A percentile compares a stretch with the other conserved stretches of the same genome.
Conservation (phyloP, 2,113 vertebrate species). For the Bambusicola thoracicus region DNA sequence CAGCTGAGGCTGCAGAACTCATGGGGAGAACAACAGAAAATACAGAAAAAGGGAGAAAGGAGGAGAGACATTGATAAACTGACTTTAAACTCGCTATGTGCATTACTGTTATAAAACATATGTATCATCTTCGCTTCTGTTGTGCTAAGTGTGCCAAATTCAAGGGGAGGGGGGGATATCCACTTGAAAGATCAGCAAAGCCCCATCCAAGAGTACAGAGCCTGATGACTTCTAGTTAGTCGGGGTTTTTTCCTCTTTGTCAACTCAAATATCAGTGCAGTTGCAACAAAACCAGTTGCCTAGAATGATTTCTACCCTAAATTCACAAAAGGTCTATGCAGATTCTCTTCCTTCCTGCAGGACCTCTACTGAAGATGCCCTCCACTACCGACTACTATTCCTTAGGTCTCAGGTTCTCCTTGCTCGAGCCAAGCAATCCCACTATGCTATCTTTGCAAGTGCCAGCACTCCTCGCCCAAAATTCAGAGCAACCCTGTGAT, state of each 20-base stretch:
- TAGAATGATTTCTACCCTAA: not conserved
- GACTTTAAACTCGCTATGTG: slow-evolving; percentile 48
- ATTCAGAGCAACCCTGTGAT: not conserved
- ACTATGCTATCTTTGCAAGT: not conserved
- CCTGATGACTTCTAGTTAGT: slow-evolving; percentile 26
- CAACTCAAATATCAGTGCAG: not conserved
- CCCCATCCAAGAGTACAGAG: slow-evolving; percentile 39
- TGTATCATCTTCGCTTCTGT: slow-evolving; percentile 61
- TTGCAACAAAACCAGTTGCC: not conserved
- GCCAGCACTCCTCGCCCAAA: not conserved
- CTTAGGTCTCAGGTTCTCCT: not conserved
- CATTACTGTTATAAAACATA: slow-evolving; percentile 64
- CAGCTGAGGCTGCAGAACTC: not conserved
- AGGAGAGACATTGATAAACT: slow-evolving; percentile 50
- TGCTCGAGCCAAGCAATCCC: not conserved
- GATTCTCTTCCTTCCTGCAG: not conserved
- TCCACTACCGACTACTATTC: not conserved
- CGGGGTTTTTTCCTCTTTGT: not conserved
- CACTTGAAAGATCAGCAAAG: slow-evolving; percentile 31
- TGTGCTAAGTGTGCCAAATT: slow-evolving; percentile 50
- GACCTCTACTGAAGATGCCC: not conserved
- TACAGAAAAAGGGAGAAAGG: not conserved
- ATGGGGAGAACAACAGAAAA: not conserved
- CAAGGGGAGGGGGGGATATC: not conserved
- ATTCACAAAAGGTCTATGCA: not conserved